Base-by-base conservation (phyloP, 2,797 vertebrate species). In the Pseudocheirus occidentalis region DNA sequence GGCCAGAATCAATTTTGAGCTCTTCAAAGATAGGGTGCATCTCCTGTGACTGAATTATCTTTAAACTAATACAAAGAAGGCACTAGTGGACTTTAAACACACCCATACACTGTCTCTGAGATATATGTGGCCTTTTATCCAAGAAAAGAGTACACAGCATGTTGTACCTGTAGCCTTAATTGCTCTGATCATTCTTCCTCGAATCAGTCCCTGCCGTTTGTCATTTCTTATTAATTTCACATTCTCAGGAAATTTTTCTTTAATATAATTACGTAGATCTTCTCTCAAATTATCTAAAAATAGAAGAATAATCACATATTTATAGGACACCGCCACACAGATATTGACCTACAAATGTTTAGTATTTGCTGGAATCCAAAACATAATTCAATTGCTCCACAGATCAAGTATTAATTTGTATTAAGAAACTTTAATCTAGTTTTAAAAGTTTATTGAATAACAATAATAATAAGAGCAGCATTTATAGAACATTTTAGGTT, bases 131-230 rank as follows among this genome's bases (percentile, higher is more conserved):
- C 73, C 18, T 27, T 87, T 87, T 87, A 81, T 5, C 3, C 73
- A 87, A 46, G 40, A 27, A 50, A 46, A 81, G 46, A 50, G 24
- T 1, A 81, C 34, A 66, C 29, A 31, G 40, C 27, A 81, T 46
- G 21, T 46, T 21, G 0, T 97, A 99, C 99, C 99, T 96, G 99
- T 99, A 31, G 99, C 99, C 2, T 99, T 99, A 7, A 99, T 98
- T 0, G 99, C 99, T 96, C 99, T 99, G 0, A 99, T 98, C 99
- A 99, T 99, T 92, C 99, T 98, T 53, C 99, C 99, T 95, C 99
- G 98, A 98, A 99, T 99, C 95, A 99, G 99, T 4, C 99, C 99
- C 97, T 99, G 99, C 91, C 99, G 99, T 97, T 97, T 99, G 97
- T 98, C 98, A 98, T 99, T 99, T 97, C 99, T 99, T 92, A 99